phyloP scores from a whole-genome alignment of 2,888 invertebrate genomes.

The Dynastes tityus region DNA sequence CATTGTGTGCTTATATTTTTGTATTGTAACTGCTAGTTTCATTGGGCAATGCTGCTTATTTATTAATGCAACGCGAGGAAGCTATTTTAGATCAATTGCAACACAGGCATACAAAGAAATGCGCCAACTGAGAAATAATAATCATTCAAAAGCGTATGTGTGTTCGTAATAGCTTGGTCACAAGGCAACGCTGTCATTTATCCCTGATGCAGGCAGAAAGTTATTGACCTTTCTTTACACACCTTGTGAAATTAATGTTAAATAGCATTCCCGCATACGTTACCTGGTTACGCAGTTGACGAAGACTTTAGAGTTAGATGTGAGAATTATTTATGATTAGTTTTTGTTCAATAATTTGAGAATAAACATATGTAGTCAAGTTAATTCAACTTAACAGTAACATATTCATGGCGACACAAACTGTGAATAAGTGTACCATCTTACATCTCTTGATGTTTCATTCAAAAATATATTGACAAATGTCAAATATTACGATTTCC shows the following conservation, averaged over 20 bases:
- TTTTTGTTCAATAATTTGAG: no score
- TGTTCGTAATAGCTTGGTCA: constrained; percentile 24
- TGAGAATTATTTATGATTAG: not conserved
- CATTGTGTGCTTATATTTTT: no score
- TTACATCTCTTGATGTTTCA: no score
- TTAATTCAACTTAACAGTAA: no score
- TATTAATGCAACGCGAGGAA: constrained; percentile 9
- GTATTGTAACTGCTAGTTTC: no score
- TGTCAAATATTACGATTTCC: no score
- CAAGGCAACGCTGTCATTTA: constrained; percentile 30
- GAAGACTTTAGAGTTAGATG: not conserved
- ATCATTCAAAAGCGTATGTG: not conserved
- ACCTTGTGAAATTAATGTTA: constrained; percentile 39
- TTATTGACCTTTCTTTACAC: constrained; percentile 45
- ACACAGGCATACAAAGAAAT: constrained; percentile 1
- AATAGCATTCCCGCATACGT: constrained; percentile 25
- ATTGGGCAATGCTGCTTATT: not conserved
- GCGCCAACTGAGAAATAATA: constrained; percentile 14
- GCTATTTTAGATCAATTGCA: constrained; percentile 19
- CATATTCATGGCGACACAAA: no score
- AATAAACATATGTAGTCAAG: no score
- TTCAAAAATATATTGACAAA: not conserved
- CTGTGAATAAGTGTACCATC: no score
- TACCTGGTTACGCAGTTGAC: not conserved
- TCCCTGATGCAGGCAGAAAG: constrained; percentile 34